A percentile compares a stretch with the other conserved stretches of the same genome.
These are phyloP conservation scores for Malurus alboscapulatus DNA, from an alignment of 2,113 vertebrate genomes.

Conservation along the genomic window DNA sequence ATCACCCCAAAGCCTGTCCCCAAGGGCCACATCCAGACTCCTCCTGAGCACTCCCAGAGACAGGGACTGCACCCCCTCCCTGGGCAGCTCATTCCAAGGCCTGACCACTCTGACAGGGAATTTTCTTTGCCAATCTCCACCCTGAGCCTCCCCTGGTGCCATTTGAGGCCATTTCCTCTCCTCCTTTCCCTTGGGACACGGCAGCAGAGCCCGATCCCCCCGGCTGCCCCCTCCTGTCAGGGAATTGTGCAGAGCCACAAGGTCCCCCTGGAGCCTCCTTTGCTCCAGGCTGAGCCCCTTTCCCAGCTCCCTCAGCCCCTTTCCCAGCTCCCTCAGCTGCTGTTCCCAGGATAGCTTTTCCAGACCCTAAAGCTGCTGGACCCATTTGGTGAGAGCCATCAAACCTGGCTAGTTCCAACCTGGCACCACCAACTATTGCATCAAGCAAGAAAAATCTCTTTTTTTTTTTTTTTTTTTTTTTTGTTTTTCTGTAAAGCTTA, in stretches of 20 bases:
- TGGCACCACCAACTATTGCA: neutral
- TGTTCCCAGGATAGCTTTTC: neutral
- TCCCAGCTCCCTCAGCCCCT: neutral
- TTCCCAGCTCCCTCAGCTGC: neutral
- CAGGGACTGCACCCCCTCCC: neutral
- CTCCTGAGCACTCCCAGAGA: neutral
- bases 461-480: accelerated
- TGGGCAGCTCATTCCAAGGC: neutral
- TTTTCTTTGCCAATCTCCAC: accelerated
- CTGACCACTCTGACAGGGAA: neutral
- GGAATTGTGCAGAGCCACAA: accelerated
- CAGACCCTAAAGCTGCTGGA: neutral
- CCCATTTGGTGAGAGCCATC: accelerated
- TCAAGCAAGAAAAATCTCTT: neutral
- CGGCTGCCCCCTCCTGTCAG: neutral
- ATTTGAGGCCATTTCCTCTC: neutral
- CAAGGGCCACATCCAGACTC: neutral
- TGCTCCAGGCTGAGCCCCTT: neutral
- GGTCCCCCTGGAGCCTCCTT: neutral
- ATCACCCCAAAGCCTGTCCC: neutral
- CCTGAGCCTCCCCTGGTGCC: accelerated
- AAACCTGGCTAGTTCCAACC: neutral
- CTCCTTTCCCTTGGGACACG: neutral
- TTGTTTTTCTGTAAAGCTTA: neutral
- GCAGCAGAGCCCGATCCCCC: no score